Base-by-base conservation (phyloP, 2,113 vertebrate species). In the Entelurus aequoreus region DNA sequence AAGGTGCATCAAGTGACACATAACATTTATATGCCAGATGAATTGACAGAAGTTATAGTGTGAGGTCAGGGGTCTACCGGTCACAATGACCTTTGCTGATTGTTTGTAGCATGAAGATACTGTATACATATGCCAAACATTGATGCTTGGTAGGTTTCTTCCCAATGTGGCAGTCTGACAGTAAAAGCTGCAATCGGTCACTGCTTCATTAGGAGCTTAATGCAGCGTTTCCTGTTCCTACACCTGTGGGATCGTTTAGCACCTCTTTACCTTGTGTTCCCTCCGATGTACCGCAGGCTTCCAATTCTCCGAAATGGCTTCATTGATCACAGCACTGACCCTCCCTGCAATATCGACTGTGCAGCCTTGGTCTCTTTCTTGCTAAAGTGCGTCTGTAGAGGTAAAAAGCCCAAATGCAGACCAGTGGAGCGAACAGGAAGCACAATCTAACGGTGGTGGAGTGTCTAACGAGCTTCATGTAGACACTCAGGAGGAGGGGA, bases 161-260 rank as follows among this genome's bases (percentile, higher is more conserved):
- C 65, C 53, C 15, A 69, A 58, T 9, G 9, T 61, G 50, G 44
- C 1, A 12, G 15, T 36, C 54, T 59, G 19, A 69, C 62, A 67
- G 56, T n/a, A 69, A 67, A 66, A 46, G 60, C 63, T 65, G 65
- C 49, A 65, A 46, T 68, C 59, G 59, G 60, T 74, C 47, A 48
- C 62, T 68, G 81, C 73, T 62, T 71, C 80, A 87, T 86, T 87
- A 80, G 72, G 53, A 59, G 56, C 8, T 74, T 86, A 83, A 87
- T 78, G 80, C 74, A 66, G 77, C 74, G 15, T 81, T 66, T 71
- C 77, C 72, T 81, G 82, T 83, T 75, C 76, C 68, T 68, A 78
- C 75, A 78, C 76, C 78, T 51, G 68, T 66, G 68, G 81, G 81
- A 82, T 75, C 78, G 69, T 79, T 84, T 79, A 69, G 62, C 51